Conservation (phyloP, 2,797 vertebrate species). For the Diplodus puntazzo region DNA sequence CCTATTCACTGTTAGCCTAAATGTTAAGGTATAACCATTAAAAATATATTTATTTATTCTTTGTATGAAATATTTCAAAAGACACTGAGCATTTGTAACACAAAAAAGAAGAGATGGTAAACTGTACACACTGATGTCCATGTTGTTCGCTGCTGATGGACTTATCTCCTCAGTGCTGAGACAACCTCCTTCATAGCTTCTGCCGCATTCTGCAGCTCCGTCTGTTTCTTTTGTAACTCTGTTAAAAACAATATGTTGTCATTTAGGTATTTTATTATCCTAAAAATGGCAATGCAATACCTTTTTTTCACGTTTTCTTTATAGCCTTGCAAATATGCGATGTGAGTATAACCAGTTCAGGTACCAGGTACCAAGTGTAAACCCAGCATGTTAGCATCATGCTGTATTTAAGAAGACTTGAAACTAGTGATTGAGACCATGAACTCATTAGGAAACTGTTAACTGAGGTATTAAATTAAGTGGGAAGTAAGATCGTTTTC, state of each 20-base stretch:
- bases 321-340: too few relatives aligned
- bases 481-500: too few relatives aligned
- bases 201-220: conserved; percentile 58
- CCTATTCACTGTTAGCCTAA: too few relatives aligned
- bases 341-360: too few relatives aligned
- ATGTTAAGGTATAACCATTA: not conserved
- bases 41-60: not conserved
- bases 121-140: not conserved
- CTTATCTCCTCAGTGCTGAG: conserved; percentile 56
- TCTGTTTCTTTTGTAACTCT: conserved; percentile 76
- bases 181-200: conserved; percentile 65
- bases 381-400: too few relatives aligned
- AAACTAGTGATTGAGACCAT: too few relatives aligned
- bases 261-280: not conserved
- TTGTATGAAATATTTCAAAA: not conserved
- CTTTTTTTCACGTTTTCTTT: too few relatives aligned
- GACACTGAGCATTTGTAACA: not conserved
- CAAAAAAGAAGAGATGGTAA: not conserved
- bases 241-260: conserved; percentile 23
- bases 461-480: too few relatives aligned
- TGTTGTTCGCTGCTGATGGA: not conserved
- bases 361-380: too few relatives aligned
- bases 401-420: too few relatives aligned
- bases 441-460: too few relatives aligned
- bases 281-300: not conserved